A percentile compares a stretch with the other conserved stretches of the same genome.
These are phyloP conservation scores for Onychomys leucogaster DNA, from an alignment of 2,797 vertebrate species.

Conservation along the genomic window DNA sequence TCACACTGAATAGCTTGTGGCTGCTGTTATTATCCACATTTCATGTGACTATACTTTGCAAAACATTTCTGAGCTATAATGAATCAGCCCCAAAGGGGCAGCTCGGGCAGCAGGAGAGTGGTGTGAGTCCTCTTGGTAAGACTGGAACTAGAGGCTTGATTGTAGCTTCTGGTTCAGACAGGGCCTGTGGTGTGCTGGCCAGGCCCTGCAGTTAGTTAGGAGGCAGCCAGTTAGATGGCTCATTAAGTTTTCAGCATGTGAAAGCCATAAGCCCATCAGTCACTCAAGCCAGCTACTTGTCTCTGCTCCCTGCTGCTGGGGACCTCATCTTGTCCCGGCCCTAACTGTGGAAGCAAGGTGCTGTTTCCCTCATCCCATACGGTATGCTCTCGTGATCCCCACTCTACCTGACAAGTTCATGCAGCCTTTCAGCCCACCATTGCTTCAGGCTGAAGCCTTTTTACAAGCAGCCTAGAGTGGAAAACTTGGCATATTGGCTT, in stretches of 20 bases:
- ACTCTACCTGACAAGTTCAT: conserved; percentile 76
- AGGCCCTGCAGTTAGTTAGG: not conserved
- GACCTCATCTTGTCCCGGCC: not conserved
- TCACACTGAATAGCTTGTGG: not conserved
- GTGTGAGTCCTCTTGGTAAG: rapidly evolving
- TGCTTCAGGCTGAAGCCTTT: conserved; percentile 76
- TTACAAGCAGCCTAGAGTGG: conserved; percentile 83
- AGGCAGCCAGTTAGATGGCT: not conserved
- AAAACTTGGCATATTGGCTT: conserved; percentile 79
- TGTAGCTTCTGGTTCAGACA: not conserved
- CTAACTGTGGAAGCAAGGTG: not conserved
- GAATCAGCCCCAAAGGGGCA: not conserved
- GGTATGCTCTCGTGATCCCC: conserved; percentile 68
- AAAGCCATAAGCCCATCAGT: not conserved
- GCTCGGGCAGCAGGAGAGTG: not conserved
- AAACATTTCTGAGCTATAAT: not conserved
- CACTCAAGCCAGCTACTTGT: not conserved
- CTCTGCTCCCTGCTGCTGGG: not conserved
- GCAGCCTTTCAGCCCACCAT: conserved; percentile 65
- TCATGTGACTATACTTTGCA: not conserved
- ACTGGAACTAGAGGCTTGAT: not conserved
- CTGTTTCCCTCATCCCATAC: not conserved
- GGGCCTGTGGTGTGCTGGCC: not conserved
- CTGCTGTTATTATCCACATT: not conserved
- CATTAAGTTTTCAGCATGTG: not conserved